Conservation (phyloP, 2,797 vertebrate species). For the Rhinichthys osculus region DNA sequence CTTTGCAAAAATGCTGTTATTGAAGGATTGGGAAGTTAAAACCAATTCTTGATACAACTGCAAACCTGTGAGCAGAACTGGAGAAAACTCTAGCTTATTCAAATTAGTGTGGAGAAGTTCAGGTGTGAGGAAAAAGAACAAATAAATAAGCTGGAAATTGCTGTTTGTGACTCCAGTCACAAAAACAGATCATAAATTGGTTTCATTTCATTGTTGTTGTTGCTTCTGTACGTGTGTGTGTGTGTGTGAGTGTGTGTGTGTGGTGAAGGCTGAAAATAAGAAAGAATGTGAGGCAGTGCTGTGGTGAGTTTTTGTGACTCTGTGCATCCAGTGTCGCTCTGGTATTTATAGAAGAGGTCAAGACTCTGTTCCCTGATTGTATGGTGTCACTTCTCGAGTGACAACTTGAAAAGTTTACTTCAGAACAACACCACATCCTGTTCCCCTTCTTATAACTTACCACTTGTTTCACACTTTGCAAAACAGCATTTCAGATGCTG, state of each 20-base stretch:
- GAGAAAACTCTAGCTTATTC: neutral
- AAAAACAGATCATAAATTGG: neutral
- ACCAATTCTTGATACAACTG: neutral
- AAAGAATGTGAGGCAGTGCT: constrained; percentile 20
- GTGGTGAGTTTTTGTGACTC: constrained; percentile 21
- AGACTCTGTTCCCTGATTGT: constrained; percentile 28
- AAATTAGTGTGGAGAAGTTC: neutral
- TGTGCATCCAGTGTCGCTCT: constrained; percentile 16
- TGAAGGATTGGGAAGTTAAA: neutral
- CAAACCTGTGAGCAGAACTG: neutral
- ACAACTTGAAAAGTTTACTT: constrained; percentile 15
- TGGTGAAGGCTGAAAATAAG: constrained; percentile 9
- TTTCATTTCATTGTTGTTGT: neutral
- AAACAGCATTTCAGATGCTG: neutral
- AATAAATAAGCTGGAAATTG: constrained; percentile 19
- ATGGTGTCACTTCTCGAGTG: constrained; percentile 38
- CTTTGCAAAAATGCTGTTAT: neutral
- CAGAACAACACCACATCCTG: constrained; percentile 23
- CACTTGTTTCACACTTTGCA: neutral
- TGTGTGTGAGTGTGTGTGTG: neutral
- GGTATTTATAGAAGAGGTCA: constrained; percentile 51
- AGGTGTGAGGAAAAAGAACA: neutral
- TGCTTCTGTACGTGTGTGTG: neutral
- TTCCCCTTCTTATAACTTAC: constrained; percentile 3
- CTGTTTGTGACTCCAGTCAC: neutral